Evolutionary conservation across 2,888 invertebrate species (phyloP).

Genomic region (Scrobipalpa atriplicella): DNA sequence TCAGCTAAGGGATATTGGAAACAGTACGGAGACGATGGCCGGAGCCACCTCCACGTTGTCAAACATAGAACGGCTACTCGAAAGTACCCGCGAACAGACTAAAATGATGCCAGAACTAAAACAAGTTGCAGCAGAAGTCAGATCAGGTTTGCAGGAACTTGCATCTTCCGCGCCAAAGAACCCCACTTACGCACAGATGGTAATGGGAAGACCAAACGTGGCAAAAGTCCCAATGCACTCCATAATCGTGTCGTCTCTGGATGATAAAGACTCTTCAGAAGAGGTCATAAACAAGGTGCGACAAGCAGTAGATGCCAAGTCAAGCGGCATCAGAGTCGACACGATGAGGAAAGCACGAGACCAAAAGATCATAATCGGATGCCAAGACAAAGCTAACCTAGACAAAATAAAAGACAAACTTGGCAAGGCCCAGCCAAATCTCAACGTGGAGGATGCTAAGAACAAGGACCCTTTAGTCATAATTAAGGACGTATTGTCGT

Average conservation of each 20-base stretch:
- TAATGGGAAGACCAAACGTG: no score
- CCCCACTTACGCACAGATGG: no score
- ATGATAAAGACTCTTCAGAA: not conserved
- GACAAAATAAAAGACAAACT: slow-evolving; percentile 13
- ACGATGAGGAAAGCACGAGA: slow-evolving; percentile 8
- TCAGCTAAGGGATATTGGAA: no score
- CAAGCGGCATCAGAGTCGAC: not conserved
- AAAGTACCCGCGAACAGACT: no score
- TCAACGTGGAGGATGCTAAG: not conserved
- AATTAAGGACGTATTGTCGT: not conserved
- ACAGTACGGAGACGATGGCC: no score
- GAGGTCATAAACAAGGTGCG: not conserved
- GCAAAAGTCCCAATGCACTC: no score
- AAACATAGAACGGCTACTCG: no score
- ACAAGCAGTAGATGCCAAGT: not conserved
- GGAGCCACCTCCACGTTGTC: no score
- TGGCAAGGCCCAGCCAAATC: not conserved
- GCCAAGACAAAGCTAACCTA: not conserved
- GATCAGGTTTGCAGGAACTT: no score
- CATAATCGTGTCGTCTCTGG: not conserved
- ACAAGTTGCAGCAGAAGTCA: no score
- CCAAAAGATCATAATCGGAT: slow-evolving; percentile 13
- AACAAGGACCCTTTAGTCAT: slow-evolving; percentile 10
- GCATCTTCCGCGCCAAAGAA: no score
- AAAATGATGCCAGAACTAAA: no score